Percentiles rank a stretch among this genome's conserved stretches.
Conservation (phyloP, 64 coral and sea anemone genomes). For the Hydrozoanthus tunicans region DNA sequence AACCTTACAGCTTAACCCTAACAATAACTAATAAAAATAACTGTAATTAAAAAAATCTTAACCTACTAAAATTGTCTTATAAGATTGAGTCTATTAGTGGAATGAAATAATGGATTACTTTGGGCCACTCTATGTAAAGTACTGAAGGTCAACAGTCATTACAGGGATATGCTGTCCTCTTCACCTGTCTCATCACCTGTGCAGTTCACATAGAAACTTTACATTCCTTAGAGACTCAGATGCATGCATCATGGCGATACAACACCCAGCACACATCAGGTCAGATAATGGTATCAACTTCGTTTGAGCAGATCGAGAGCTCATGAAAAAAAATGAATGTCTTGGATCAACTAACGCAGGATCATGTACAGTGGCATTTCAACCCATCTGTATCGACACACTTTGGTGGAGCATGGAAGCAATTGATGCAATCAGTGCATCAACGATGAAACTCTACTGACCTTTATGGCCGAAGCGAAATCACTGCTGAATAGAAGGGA, state of each 20-base stretch:
- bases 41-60: too few relatives aligned
- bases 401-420: constrained; percentile 45
- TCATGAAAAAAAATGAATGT: constrained; percentile 22
- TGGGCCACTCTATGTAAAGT: constrained; percentile 13
- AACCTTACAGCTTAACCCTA: too few relatives aligned
- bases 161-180: constrained; percentile 44
- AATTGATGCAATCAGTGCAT: constrained; percentile 46
- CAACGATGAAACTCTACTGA: constrained; percentile 39
- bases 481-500: constrained; percentile 26
- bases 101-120: constrained; percentile 1
- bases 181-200: constrained; percentile 48
- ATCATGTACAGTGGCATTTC: constrained; percentile 63
- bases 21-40: too few relatives aligned
- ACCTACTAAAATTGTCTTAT: too few relatives aligned
- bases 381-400: constrained; percentile 27
- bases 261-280: constrained; percentile 42
- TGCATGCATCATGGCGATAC: constrained; percentile 39
- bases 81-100: too few relatives aligned
- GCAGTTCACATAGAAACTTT: constrained; percentile 50
- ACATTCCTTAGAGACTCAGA: constrained; percentile 56
- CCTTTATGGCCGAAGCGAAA: constrained; percentile 65
- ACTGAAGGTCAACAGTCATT: constrained; percentile 22
- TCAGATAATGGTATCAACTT: constrained; percentile 70
- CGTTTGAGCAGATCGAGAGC: constrained; percentile 33
- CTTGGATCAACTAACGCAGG: constrained; percentile 49